Evolutionary conservation across 1,140 invertebrate genomes (phyloP).

Genomic region (Charaxes varanes): DNA sequence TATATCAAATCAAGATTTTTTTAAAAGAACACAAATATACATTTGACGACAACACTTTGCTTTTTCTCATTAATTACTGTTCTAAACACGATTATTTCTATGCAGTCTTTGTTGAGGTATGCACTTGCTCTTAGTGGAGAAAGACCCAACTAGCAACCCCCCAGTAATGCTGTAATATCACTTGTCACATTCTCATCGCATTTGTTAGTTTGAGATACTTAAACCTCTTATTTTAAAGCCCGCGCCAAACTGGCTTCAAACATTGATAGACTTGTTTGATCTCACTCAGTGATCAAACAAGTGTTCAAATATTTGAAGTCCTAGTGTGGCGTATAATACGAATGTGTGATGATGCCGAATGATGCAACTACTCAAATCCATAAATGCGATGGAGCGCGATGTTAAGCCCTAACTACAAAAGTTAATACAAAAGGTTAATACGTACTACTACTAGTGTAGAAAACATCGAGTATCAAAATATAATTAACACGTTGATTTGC

Average conservation of each 20-base stretch:
- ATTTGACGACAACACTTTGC: not conserved
- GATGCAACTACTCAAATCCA: constrained; percentile 27
- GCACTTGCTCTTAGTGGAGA: constrained; percentile 12
- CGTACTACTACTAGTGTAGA: constrained; percentile 66
- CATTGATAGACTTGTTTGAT: too few species aligned
- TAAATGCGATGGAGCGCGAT: constrained; percentile 53
- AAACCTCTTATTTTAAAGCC: constrained; percentile 8
- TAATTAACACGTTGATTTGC: constrained; percentile 68
- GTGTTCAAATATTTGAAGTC: too few species aligned
- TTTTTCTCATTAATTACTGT: not conserved
- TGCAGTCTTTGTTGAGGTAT: constrained; percentile 13
- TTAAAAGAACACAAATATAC: too few species aligned
- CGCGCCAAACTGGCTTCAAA: too few species aligned
- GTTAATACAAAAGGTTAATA: constrained; percentile 63
- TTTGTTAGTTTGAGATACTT: constrained; percentile 32
- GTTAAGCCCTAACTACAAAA: constrained; percentile 52
- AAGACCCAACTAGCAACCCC: not conserved
- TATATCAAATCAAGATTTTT: too few species aligned
- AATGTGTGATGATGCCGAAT: constrained; percentile 10
- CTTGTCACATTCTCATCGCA: constrained; percentile 36
- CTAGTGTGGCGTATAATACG: too few species aligned
- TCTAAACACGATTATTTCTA: constrained; percentile 5
- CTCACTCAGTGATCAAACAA: too few species aligned
- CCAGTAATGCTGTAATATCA: constrained; percentile 29
- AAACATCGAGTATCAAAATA: constrained; percentile 74